Evolutionary conservation across 2,888 invertebrate genomes (phyloP), one percentile per base, ranked within the genome.

Genomic region (Rhamnusium bicolor): DNA sequence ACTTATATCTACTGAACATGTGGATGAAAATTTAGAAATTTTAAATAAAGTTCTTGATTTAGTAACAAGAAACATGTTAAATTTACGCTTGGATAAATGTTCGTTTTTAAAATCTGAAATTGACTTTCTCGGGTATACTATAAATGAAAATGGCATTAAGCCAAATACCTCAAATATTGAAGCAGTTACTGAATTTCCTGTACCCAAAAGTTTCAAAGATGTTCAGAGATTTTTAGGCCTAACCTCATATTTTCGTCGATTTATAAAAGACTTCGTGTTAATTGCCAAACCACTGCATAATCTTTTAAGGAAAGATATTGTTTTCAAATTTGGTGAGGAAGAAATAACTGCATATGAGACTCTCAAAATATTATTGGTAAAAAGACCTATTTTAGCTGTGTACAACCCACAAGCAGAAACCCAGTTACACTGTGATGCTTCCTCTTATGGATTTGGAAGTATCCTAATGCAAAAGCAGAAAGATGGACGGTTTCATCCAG

Each of bases 381-480:
- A 62, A 6, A 51, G 76, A 32, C 85, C 84, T 12, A 75, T 84
- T 21, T 75, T 86, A 27, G 66, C 74, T 12, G 73, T 86, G n/a
- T 88, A 83, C 69, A 77, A 81, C 29, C 82, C 82, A 0, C 46
- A 68, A 7, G 71, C 76, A 29, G 77, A 81, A 86, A 32, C 86
- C n/a, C n/a, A n/a, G n/a, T n/a, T n/a, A n/a, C n/a, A 86, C 61
- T 84, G 84, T 16, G 85, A 87, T 73, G 86, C 84, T 0, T 83
- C 83, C 63, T 68, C 80, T 0, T 12, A 72, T 3, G 85, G 85
- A 0, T 85, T 79, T 65, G 86, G 84, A 0, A 80, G 81, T 1
- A 79, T 85, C 7, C 66, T 86, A 14, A 14, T 86, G 51, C 87
- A 86, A 71, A 77, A 73, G 46, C 83, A 85, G 53, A 7, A 63